Evolutionary conservation across 2,113 vertebrate genomes (phyloP), one percentile per base, ranked within the genome.

Genomic region (Aegotheles bennettii): DNA sequence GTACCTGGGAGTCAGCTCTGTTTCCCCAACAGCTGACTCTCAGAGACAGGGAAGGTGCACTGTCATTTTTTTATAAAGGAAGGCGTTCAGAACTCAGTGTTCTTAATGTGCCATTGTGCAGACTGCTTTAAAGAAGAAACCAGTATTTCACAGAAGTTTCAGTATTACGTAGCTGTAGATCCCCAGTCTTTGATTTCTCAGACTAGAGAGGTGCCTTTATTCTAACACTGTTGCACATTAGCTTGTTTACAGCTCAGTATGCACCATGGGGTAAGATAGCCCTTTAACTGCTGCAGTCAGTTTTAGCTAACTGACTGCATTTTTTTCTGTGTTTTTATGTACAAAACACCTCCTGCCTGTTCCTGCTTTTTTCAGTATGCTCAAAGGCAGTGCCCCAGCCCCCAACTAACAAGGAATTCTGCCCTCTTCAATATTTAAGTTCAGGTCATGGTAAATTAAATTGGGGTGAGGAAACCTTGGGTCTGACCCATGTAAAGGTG

Each of bases 401-500:
- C 51, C 29, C 21, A 42, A 85, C 80, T 96, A 96, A 96, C 85
- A 90, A 74, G 71, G n/a, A 50, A 10, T 76, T 83, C 29, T 78
- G 13, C 64, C 64, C 82, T 92, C 40, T 70, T 89, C 69, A 85
- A 4, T 59, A 57, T 19, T 86, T 73, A 75, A n/a, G 85, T 88
- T 93, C 64, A 70, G 59, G 71, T 88, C 24, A 16, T 35, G 28
- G 28, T 74, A 57, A 88, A 77, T 87, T 53, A 94, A 93, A 42
- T 78, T 71, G 73, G 29, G 29, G 15, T 25, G 11, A 88, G 79
- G 71, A 91, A 43, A 36, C 35, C 36, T 74, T 91, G 25, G 56
- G 60, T 63, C 78, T 96, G 83, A 78, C 74, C 94, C 83, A 25
- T 83, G 93, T 97, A 42, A 93, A 95, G 93, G 59, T 91, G 25